Conservation (phyloP, 2,888 invertebrate species). For the Tachina fera region DNA sequence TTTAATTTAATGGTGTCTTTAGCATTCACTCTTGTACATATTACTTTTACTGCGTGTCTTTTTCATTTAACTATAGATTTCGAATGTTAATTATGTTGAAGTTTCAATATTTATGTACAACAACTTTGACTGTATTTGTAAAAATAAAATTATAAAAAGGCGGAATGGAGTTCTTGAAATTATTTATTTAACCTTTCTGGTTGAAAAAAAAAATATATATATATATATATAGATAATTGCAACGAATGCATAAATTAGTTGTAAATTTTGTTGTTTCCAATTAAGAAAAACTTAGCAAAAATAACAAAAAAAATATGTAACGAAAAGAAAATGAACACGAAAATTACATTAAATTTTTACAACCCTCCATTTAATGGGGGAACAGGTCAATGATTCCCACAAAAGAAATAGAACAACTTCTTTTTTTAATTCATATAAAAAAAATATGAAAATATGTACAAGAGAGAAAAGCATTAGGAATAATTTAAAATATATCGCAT, state of each 20-base stretch:
- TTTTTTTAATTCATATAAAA: not conserved
- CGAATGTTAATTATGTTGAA: constrained; percentile 61
- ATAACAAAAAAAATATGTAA: not conserved
- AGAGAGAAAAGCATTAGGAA: not conserved
- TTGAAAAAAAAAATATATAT: constrained; percentile 19
- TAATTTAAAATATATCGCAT: not conserved
- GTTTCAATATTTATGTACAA: constrained; percentile 60
- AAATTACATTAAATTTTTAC: constrained; percentile 58
- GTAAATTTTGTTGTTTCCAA: constrained; percentile 56
- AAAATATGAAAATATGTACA: no score
- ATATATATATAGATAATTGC: constrained; percentile 54
- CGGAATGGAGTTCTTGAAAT: constrained; percentile 61
- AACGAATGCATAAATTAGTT: constrained; percentile 66
- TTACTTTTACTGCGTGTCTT: constrained; percentile 27
- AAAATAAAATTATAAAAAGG: constrained; percentile 2
- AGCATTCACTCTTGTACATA: constrained; percentile 17
- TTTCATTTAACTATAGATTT: constrained; percentile 37
- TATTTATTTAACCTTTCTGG: constrained; percentile 41
- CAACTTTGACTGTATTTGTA: constrained; percentile 1
- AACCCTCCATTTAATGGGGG: not conserved
- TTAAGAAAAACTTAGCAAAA: constrained; percentile 52
- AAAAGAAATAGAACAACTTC: not conserved
- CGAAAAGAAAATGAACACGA: constrained; percentile 50
- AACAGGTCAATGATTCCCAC: constrained; percentile 31
- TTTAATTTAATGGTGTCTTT: constrained; percentile 42